Base-by-base conservation (phyloP, 2,113 vertebrate species). In the Amphilophus citrinellus region DNA sequence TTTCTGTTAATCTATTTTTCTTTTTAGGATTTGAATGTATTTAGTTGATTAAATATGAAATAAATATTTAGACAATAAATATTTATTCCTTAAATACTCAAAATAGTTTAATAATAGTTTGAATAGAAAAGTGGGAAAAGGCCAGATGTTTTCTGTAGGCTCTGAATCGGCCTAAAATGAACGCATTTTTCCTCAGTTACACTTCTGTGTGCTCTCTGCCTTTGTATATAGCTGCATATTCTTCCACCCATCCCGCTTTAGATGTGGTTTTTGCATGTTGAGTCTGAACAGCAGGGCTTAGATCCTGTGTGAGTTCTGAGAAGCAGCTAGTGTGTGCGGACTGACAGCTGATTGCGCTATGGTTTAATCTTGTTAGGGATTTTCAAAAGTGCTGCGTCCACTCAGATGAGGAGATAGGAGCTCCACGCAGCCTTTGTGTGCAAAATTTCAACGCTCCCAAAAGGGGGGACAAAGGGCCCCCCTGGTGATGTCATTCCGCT, bases 361-460 rank as follows among this genome's bases (percentile, higher is more conserved):
- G 92, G 82, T 95, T 92, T 96, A 96, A 95, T 95, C 95, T 95
- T 89, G 93, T 95, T 94, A 95, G 93, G 94, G 94, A 94, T 95
- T 96, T 95, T 94, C 94, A 95, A 95, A 96, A 95, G 94, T 96
- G 95, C 95, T 96, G 95, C 84, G 93, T 96, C 94, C 94, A 93
- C 93, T 93, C 89, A 89, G 95, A 96, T 95, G 87, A 92, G 94
- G 87, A 93, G 94, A 96, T 95, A 95, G 90, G 63, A 89, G 92
- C 50, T 42, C 91, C 71, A 71, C 82, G 83, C 84, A 66, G 92
- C 90, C 94, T 93, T 95, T 95, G 94, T 96, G 86, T 94, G 92
- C 91, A 90, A 94, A 93, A 94, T 94, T 95, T 94, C 83, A 90
- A 90, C 88, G 91, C 90, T 91, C 66, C 78, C 86, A 80, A 86